A percentile compares a stretch with the other conserved stretches of the same genome.
Evolutionary conservation across 2,888 invertebrate species (phyloP).

Genomic region (Leptopilina syphax): DNA sequence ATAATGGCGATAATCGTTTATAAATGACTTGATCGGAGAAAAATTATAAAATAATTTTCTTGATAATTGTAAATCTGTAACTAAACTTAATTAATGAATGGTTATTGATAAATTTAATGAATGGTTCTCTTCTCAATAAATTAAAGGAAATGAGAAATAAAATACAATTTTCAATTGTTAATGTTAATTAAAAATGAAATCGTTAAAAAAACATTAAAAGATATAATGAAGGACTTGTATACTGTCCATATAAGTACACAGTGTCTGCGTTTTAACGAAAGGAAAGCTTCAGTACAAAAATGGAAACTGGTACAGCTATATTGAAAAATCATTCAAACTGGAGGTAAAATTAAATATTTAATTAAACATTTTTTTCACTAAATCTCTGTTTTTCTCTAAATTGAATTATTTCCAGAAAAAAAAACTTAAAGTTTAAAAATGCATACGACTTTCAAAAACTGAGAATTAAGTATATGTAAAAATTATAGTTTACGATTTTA

Average conservation of each 20-base stretch:
- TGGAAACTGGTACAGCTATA: not conserved
- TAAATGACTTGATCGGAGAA: no score
- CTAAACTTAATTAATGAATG: no score
- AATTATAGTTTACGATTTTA: not conserved
- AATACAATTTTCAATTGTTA: not conserved
- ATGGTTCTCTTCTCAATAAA: no score
- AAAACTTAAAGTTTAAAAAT: no score
- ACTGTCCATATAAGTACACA: not conserved
- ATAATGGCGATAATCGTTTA: no score
- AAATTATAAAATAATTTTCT: no score
- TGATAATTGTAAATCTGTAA: no score
- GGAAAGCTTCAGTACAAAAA: constrained; percentile 4
- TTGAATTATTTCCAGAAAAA: no score
- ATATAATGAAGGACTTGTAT: not conserved
- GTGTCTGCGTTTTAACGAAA: not conserved
- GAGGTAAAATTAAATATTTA: not conserved
- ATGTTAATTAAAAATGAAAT: not conserved
- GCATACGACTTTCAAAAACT: no score
- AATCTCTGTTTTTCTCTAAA: not conserved
- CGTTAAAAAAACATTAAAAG: not conserved
- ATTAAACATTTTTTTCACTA: not conserved
- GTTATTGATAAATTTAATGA: no score
- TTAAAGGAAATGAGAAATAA: no score
- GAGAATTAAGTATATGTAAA: no score
- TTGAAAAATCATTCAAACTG: not conserved